Evolutionary conservation across 2,113 vertebrate species (phyloP), one percentile per base, ranked within the genome.

Genomic region (Bucco capensis): DNA sequence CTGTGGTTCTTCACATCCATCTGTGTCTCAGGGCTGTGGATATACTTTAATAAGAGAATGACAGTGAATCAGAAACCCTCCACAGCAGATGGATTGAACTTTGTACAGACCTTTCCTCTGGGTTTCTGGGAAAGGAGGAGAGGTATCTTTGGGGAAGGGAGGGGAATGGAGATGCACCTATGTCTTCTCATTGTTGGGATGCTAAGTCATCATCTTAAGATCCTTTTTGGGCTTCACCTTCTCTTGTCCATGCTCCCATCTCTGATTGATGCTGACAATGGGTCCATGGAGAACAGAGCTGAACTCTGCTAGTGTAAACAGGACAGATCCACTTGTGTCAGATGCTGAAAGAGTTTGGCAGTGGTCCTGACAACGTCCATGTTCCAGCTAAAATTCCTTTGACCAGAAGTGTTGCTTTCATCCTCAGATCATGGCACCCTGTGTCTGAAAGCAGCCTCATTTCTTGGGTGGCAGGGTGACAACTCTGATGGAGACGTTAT

Each of bases 401-500:
- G 40, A 46, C n/a, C 64, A 77, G 78, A 83, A 83, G 38, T 84
- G 51, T 61, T 47, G 42, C 50, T 72, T 74, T 64, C 74, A 44
- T 69, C 51, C 54, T 83, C 60, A 38, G 58, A 14, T 76, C 23
- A 4, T 37, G 35, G 40, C 42, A 42, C 28, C 54, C 47, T 7
- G n/a, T 57, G 19, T 56, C 70, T 86, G 79, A 69, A 50, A 81
- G 56, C n/a, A 71, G 50, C 28, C 37, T 33, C 17, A 2, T 81
- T 78, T 53, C 53, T 60, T 1, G 0, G 31, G 25, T 38, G 31
- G 23, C 0, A 0, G 12, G n/a, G 44, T 0, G 0, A 22, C 0
- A 0, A 47, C 58, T 90, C 28, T 57, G 30, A 28, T 0, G 1
- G 73, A 67, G 27, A 23, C 1, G n/a, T n/a, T n/a, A n/a, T n/a